Conservation (phyloP, 1,140 invertebrate species). For the Fopius arisanus region DNA sequence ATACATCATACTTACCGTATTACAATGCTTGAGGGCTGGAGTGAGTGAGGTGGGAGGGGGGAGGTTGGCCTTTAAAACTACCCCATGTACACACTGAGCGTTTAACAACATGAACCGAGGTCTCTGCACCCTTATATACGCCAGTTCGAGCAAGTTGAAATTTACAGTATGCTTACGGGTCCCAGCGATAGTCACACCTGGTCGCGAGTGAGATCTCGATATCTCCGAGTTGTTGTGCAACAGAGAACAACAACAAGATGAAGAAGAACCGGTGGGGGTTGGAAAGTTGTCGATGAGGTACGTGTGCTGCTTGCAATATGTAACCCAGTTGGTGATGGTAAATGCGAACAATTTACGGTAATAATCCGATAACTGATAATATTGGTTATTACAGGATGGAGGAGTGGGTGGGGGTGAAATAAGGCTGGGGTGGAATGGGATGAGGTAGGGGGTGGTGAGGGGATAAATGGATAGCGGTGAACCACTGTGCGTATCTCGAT, state of each 20-base stretch:
- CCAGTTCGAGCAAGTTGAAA: slow-evolving; percentile 41
- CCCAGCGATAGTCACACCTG: slow-evolving; percentile 42
- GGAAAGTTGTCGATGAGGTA: slow-evolving; percentile 15
- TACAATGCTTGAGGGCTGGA: slow-evolving; percentile 31
- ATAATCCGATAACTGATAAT: slow-evolving; percentile 57
- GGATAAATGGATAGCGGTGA: slow-evolving; percentile 6
- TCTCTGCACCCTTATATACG: slow-evolving; percentile 2
- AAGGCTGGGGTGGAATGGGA: not conserved
- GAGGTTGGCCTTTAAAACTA: not conserved
- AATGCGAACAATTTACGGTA: slow-evolving; percentile 53
- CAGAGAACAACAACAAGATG: not conserved
- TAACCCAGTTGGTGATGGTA: slow-evolving; percentile 44
- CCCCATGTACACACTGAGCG: not conserved
- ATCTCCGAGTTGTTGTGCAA: not conserved
- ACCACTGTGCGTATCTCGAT: slow-evolving; percentile 40
- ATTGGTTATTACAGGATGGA: slow-evolving; percentile 37
- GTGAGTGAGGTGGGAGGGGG: not conserved
- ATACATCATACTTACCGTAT: slow-evolving; percentile 45
- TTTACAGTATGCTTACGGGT: slow-evolving; percentile 43
- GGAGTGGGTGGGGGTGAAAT: slow-evolving; percentile 29
- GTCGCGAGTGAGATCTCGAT: slow-evolving; percentile 26
- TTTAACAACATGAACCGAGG: not conserved
- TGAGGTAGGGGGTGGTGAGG: not conserved
- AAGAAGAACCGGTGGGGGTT: not conserved
- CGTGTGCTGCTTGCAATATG: slow-evolving; percentile 11